These are phyloP conservation scores for Heliconius charithonia DNA, from an alignment of 2,888 invertebrate genomes.

Conservation along the genomic window DNA sequence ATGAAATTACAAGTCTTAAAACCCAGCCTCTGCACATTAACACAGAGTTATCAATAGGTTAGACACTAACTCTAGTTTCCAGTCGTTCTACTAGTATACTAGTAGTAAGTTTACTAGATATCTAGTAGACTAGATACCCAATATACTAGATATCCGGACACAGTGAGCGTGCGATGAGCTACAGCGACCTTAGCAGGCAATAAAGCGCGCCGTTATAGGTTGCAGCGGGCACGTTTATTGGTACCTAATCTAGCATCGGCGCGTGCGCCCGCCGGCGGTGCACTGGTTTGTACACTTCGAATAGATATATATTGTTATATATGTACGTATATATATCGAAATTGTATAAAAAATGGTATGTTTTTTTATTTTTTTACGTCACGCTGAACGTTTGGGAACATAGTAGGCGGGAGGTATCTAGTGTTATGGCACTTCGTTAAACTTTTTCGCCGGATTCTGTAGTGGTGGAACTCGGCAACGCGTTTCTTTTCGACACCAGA, in stretches of 20 bases:
- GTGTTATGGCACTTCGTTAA: no score
- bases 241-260: slow-evolving; percentile 56
- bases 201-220: slow-evolving; percentile 51
- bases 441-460: no score
- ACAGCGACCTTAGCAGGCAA: slow-evolving; percentile 48
- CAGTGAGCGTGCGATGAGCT: slow-evolving; percentile 42
- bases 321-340: slow-evolving; percentile 26
- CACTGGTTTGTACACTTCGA: slow-evolving; percentile 28
- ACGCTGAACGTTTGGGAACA: no score
- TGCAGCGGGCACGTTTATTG: slow-evolving; percentile 55
- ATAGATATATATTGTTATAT: slow-evolving; percentile 6
- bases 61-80: slow-evolving; percentile 8
- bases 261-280: slow-evolving; percentile 53
- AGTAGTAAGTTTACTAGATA: neutral
- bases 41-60: slow-evolving; percentile 10
- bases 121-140: neutral
- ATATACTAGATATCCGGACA: neutral
- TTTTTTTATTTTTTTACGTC: no score
- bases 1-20: neutral
- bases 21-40: slow-evolving; percentile 1
- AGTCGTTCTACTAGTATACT: slow-evolving; percentile 4
- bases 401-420: no score
- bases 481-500: no score
- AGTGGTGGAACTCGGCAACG: no score
- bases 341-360: neutral